A percentile compares a stretch with the other conserved stretches of the same genome.
These are phyloP conservation scores for Meiosimyza decipiens DNA, from an alignment of 2,888 invertebrate genomes.

Conservation along the genomic window DNA sequence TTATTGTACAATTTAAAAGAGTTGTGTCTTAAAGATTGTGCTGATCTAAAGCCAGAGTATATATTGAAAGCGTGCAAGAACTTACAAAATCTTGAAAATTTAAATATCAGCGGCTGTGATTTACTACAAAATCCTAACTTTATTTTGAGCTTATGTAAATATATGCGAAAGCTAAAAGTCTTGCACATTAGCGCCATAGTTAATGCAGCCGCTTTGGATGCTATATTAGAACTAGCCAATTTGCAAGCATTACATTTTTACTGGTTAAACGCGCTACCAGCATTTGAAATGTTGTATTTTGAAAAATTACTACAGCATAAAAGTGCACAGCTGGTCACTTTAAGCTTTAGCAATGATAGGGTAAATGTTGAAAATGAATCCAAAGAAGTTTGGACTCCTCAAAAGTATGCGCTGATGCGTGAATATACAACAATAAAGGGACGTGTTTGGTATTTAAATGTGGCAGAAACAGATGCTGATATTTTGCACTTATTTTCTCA, in stretches of 20 bases:
- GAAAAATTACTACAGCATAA: conserved; percentile 18
- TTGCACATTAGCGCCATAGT: conserved; percentile 43
- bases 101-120: conserved; percentile 44
- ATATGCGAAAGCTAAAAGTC: conserved; percentile 27
- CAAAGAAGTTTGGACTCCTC: conserved; percentile 29
- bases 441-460: conserved; percentile 35
- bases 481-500: neutral
- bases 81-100: conserved; percentile 25
- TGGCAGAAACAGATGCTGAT: conserved; percentile 4
- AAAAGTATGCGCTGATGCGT: conserved; percentile 45
- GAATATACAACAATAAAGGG: conserved; percentile 44
- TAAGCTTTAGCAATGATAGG: conserved; percentile 43
- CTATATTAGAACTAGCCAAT: conserved; percentile 37
- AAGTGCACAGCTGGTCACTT: conserved; percentile 21
- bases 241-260: conserved; percentile 42
- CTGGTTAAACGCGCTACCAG: conserved; percentile 39
- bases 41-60: conserved; percentile 37
- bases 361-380: conserved; percentile 42
- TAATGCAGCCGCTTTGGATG: conserved; percentile 31
- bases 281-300: conserved; percentile 30
- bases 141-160: conserved; percentile 37
- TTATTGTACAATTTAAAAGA: conserved; percentile 39
- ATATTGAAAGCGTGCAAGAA: conserved; percentile 31
- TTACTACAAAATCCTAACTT: conserved; percentile 38
- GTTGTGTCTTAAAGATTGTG: conserved; percentile 42